phyloP scores from a whole-genome alignment of 2,797 vertebrate species.

The Gadopsis marmoratus region DNA sequence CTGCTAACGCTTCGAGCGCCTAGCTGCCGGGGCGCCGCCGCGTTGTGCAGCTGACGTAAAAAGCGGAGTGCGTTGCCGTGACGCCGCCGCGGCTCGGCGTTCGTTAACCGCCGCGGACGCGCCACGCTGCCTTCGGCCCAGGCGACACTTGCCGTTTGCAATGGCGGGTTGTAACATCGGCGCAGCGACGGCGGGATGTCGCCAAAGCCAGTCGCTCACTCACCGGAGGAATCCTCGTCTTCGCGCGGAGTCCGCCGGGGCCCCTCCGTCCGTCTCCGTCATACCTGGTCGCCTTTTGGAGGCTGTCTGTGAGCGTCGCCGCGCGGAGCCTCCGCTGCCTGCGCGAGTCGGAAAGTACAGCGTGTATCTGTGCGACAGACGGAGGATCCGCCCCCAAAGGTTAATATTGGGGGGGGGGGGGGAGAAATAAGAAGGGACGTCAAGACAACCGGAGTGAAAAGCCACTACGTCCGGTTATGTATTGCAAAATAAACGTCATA shows the following conservation, averaged over 20 bases:
- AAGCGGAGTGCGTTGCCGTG: constrained; percentile 26
- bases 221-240: constrained; percentile 86
- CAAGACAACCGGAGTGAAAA: neutral
- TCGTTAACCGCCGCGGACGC: neutral
- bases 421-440: constrained; percentile 46
- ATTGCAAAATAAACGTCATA: constrained; percentile 54
- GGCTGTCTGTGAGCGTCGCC: constrained; percentile 57
- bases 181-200: constrained; percentile 53
- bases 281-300: constrained; percentile 69
- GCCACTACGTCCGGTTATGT: neutral
- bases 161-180: constrained; percentile 64
- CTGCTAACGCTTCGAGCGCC: neutral
- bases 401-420: constrained; percentile 55
- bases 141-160: constrained; percentile 27
- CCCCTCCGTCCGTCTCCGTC: constrained; percentile 63
- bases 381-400: constrained; percentile 74
- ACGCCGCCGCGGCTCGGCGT: constrained; percentile 25
- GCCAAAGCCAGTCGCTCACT: constrained; percentile 72
- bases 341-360: constrained; percentile 72
- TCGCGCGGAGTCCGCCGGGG: constrained; percentile 69
- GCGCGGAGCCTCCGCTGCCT: constrained; percentile 43
- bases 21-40: no score
- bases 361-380: constrained; percentile 72
- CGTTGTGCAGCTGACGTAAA: constrained; percentile 58
- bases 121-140: constrained; percentile 24